A percentile compares a stretch with the other conserved stretches of the same genome.
These are phyloP conservation scores for Ptilorrhoa leucosticta DNA, from an alignment of 2,113 vertebrate genomes.

Conservation along the genomic window DNA sequence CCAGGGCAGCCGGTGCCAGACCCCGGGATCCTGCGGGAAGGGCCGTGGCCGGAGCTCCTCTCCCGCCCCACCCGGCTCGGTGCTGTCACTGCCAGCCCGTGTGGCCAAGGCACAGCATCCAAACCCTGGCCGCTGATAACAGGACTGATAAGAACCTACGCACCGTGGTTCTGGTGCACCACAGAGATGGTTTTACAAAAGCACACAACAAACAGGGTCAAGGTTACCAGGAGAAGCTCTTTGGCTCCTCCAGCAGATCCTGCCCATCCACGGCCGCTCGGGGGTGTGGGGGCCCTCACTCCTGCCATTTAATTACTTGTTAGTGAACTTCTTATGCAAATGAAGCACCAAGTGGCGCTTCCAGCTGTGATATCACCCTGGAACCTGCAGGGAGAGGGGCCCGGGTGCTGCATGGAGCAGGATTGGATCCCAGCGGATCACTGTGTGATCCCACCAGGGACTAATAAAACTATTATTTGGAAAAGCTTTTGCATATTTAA, in stretches of 20 bases:
- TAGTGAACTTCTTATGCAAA: background rate
- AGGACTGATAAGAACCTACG: rapidly evolving
- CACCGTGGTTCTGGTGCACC: background rate
- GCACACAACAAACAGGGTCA: background rate
- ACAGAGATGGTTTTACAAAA: background rate
- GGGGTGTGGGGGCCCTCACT: background rate
- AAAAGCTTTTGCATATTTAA: background rate
- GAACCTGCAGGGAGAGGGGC: background rate
- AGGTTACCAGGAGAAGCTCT: background rate
- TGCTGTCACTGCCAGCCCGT: rapidly evolving
- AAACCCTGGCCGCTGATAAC: rapidly evolving
- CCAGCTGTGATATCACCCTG: background rate
- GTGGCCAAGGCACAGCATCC: rapidly evolving
- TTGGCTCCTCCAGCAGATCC: background rate
- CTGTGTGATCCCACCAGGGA: background rate
- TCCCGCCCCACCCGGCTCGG: background rate
- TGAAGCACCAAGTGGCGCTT: background rate
- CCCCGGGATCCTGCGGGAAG: rapidly evolving
- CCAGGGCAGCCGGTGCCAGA: background rate
- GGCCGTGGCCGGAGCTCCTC: background rate
- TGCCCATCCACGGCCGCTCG: background rate
- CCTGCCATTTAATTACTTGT: background rate
- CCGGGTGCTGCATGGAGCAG: background rate
- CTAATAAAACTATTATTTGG: background rate
- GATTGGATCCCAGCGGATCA: rapidly evolving